phyloP scores from a whole-genome alignment of 2,797 vertebrate genomes.

The Anas acuta region DNA sequence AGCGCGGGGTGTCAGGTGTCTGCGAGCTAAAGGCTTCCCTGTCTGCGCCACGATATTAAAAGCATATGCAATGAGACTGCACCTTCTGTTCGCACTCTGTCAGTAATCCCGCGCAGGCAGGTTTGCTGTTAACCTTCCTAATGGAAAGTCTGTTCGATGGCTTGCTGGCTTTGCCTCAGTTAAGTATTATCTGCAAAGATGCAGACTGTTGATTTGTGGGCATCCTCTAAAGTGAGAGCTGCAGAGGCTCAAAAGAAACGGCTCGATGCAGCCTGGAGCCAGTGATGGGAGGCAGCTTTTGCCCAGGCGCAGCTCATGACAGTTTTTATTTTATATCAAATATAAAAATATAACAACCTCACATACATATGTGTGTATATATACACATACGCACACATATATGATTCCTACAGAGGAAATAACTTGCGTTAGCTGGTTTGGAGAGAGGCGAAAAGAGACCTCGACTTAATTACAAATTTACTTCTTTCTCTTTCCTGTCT shows the following conservation, averaged over 20 bases:
- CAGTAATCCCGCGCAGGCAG: conserved; percentile 47
- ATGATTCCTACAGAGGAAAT: conserved; percentile 23
- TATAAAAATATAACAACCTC: background rate
- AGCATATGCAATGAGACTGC: conserved; percentile 60
- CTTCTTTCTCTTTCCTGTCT: conserved; percentile 41
- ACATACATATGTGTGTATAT: background rate
- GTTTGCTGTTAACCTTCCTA: conserved; percentile 58
- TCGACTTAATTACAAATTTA: conserved; percentile 65
- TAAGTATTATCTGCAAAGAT: conserved; percentile 59
- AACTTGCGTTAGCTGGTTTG: background rate
- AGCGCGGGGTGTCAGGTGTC: conserved; percentile 46
- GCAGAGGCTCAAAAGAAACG: conserved; percentile 32
- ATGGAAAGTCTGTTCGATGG: conserved; percentile 43
- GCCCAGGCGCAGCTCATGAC: background rate
- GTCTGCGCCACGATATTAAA: conserved; percentile 38
- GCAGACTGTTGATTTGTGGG: conserved; percentile 55
- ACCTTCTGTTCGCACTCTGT: conserved; percentile 48
- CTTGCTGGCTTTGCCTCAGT: conserved; percentile 20
- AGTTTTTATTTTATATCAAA: background rate
- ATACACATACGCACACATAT: no score
- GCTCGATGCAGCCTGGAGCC: background rate
- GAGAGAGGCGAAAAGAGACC: background rate
- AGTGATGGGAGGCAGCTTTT: background rate
- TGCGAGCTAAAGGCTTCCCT: conserved; percentile 3
- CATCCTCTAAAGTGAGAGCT: conserved; percentile 56